A percentile compares a stretch with the other conserved stretches of the same genome.
Evolutionary conservation across 2,888 invertebrate genomes (phyloP).

Genomic region (Drosophila peninsularis): DNA sequence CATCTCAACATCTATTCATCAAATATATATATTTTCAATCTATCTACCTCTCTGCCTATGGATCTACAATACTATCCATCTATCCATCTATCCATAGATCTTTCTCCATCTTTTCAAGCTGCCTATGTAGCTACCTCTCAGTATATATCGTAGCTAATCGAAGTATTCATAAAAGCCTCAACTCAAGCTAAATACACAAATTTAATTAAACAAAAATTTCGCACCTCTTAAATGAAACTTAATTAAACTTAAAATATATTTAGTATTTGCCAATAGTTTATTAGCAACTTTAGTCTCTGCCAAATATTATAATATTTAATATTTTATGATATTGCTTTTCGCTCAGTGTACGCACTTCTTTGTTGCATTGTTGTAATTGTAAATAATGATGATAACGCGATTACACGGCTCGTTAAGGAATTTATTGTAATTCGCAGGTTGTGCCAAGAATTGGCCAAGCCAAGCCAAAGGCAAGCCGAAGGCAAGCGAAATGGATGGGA

Average conservation of each 20-base stretch:
- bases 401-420: conserved; percentile 69
- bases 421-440: conserved; percentile 70
- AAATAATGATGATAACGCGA: conserved; percentile 74
- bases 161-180: too few relatives aligned
- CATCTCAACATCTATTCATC: not conserved
- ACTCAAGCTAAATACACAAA: not conserved
- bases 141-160: too few relatives aligned
- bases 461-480: conserved; percentile 4
- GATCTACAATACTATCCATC: not conserved
- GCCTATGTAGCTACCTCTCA: not conserved
- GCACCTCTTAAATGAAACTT: not conserved
- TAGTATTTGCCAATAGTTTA: not conserved
- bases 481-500: conserved; percentile 23
- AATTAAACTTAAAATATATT: not conserved
- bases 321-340: conserved; percentile 9
- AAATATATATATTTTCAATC: not conserved
- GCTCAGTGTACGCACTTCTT: conserved; percentile 22
- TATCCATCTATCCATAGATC: not conserved
- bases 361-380: conserved; percentile 60
- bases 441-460: conserved; percentile 32
- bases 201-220: not conserved
- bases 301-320: not conserved
- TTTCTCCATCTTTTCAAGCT: not conserved
- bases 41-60: too few relatives aligned
- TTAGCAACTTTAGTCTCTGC: not conserved